Evolutionary conservation across 1,140 invertebrate species (phyloP).

Genomic region (Hirudo medicinalis): DNA sequence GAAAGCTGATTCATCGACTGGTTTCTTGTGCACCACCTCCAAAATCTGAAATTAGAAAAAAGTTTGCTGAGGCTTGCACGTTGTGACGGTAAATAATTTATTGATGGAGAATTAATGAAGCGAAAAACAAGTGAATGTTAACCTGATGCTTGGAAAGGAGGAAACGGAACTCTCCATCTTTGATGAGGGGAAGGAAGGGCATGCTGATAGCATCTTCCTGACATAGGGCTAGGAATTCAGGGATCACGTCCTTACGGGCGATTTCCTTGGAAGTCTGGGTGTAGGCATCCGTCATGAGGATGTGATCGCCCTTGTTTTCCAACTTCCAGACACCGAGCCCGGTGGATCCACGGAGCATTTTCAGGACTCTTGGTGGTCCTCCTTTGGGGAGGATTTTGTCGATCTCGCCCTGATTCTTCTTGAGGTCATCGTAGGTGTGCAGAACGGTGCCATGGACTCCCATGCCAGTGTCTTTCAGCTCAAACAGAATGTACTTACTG

Average conservation of each 20-base stretch:
- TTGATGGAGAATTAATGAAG: too few relatives aligned
- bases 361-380: slow-evolving; percentile 22
- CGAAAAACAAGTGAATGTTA: not conserved
- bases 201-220: slow-evolving; percentile 24
- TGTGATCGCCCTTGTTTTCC: slow-evolving; percentile 22
- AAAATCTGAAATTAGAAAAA: not conserved
- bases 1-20: slow-evolving; percentile 23
- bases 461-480: slow-evolving; percentile 23
- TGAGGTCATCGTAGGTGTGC: slow-evolving; percentile 18
- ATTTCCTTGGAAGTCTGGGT: slow-evolving; percentile 19
- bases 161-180: slow-evolving; percentile 24
- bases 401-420: slow-evolving; percentile 18
- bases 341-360: slow-evolving; percentile 23
- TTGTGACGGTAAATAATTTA: not conserved
- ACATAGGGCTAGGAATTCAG: slow-evolving; percentile 17
- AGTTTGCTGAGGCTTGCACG: not conserved
- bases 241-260: slow-evolving; percentile 15
- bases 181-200: slow-evolving; percentile 24
- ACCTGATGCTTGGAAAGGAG: slow-evolving; percentile 21
- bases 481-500: slow-evolving; percentile 22
- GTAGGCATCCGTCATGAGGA: slow-evolving; percentile 22
- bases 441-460: slow-evolving; percentile 17
- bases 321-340: slow-evolving; percentile 24
- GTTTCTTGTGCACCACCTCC: slow-evolving; percentile 24
- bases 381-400: slow-evolving; percentile 21